Conservation (phyloP, 2,888 invertebrate genomes). For the Tenthredo livida region DNA sequence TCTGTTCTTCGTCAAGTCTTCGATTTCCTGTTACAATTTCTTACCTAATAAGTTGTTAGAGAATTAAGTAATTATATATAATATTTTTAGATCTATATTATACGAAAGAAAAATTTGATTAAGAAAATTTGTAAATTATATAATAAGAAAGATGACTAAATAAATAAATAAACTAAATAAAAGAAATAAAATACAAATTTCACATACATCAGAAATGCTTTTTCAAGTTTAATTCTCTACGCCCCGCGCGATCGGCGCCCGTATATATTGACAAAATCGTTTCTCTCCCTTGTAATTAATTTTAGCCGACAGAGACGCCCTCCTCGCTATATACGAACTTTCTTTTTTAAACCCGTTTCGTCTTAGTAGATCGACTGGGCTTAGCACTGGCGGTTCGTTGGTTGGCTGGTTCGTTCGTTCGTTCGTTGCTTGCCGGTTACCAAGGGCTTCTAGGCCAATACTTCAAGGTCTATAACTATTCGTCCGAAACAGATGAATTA, state of each 20-base stretch:
- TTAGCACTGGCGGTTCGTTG: constrained; percentile 21
- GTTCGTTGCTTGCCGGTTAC: constrained; percentile 14
- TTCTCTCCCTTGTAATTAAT: constrained; percentile 52
- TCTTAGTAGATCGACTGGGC: constrained; percentile 47
- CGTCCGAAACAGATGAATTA: constrained; percentile 51
- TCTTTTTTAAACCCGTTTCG: constrained; percentile 51
- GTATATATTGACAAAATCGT: constrained; percentile 49
- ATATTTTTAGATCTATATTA: constrained; percentile 43
- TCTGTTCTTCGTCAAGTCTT: neutral
- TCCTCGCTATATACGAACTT: constrained; percentile 38
- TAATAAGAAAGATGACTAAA: constrained; percentile 68
- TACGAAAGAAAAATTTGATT: neutral
- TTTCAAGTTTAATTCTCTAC: neutral
- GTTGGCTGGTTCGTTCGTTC: neutral
- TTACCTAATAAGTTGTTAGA: constrained; percentile 33
- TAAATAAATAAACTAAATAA: constrained; percentile 61
- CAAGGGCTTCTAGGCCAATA: constrained; percentile 49
- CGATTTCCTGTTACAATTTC: constrained; percentile 51
- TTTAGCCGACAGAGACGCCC: constrained; percentile 51
- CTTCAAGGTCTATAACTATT: constrained; percentile 47
- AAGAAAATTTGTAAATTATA: constrained; percentile 74
- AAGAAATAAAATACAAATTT: constrained; percentile 67
- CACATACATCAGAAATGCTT: neutral
- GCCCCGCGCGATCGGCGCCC: constrained; percentile 9
- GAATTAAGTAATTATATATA: constrained; percentile 27